phyloP scores from a whole-genome alignment of 2,113 vertebrate genomes.

The Cairina moschata region DNA sequence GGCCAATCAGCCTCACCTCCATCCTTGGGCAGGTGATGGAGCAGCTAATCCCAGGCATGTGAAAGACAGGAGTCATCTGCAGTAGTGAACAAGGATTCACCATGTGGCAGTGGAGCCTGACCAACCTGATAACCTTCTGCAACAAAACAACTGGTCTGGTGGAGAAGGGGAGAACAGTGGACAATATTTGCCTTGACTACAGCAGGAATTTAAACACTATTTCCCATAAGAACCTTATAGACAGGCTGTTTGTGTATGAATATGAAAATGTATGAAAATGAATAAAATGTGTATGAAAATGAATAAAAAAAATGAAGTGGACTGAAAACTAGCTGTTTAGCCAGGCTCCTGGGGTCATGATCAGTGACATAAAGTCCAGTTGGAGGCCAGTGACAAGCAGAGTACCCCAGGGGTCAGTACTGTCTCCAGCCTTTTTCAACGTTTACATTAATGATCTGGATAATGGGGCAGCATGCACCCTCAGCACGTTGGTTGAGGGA shows the following conservation, averaged over 20 bases:
- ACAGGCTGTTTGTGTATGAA: not conserved
- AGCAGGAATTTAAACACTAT: not conserved
- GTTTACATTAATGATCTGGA: not conserved
- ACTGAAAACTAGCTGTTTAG: not conserved
- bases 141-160: not conserved
- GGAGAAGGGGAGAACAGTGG: not conserved
- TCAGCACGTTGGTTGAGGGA: not conserved
- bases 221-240: not conserved
- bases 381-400: not conserved
- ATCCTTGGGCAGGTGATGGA: not conserved
- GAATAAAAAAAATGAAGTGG: not conserved
- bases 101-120: not conserved
- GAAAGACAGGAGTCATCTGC: not conserved
- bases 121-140: not conserved
- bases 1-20: not conserved
- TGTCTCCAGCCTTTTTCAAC: not conserved
- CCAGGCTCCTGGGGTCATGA: not conserved
- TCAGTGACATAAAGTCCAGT: not conserved
- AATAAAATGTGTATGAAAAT: not conserved
- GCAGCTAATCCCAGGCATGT: not conserved
- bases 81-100: not conserved
- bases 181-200: not conserved
- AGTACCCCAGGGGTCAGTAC: no score
- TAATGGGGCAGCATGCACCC: not conserved
- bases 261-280: no score